Evolutionary conservation across 2,113 vertebrate species (phyloP).

Genomic region (Dissostichus mawsoni): DNA sequence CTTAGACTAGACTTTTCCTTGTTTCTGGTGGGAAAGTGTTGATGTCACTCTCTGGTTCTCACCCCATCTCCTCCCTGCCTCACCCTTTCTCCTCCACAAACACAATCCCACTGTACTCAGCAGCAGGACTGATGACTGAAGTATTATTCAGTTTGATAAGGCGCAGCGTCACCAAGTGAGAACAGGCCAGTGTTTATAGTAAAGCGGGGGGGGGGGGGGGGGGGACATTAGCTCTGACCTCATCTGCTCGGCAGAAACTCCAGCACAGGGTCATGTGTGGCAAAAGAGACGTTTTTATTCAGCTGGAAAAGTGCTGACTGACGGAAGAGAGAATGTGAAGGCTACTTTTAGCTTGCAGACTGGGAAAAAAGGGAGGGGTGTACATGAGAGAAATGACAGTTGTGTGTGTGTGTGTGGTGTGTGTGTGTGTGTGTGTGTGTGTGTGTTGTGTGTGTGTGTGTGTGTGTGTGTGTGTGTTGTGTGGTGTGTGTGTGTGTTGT

Average conservation of each 20-base stretch:
- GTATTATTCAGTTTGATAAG: constrained; percentile 53
- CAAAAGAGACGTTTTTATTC: constrained; percentile 54
- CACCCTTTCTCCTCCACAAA: constrained; percentile 48
- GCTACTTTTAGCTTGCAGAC: constrained; percentile 68
- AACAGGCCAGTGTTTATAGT: constrained; percentile 58
- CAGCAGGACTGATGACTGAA: constrained; percentile 67
- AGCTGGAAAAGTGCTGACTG: constrained; percentile 74
- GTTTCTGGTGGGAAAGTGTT: constrained; percentile 67
- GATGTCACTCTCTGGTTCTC: constrained; percentile 62
- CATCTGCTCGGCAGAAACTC: constrained; percentile 10
- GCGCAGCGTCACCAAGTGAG: constrained; percentile 19
- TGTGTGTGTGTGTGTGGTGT: not conserved
- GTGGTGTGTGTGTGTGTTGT: too few species aligned
- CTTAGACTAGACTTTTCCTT: constrained; percentile 6
- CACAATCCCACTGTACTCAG: constrained; percentile 68
- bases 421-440: constrained; percentile 14
- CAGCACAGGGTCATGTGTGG: constrained; percentile 28
- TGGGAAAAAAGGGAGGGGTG: constrained; percentile 43
- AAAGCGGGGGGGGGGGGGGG: constrained; percentile 15
- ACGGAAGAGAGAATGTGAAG: constrained; percentile 46
- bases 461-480: constrained; percentile 19
- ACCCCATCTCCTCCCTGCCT: constrained; percentile 47
- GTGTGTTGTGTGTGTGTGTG: not conserved
- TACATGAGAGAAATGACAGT: constrained; percentile 22
- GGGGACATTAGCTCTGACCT: constrained; percentile 1